Base-by-base conservation (phyloP, 1,140 invertebrate species). In the Whitmania pigra region DNA sequence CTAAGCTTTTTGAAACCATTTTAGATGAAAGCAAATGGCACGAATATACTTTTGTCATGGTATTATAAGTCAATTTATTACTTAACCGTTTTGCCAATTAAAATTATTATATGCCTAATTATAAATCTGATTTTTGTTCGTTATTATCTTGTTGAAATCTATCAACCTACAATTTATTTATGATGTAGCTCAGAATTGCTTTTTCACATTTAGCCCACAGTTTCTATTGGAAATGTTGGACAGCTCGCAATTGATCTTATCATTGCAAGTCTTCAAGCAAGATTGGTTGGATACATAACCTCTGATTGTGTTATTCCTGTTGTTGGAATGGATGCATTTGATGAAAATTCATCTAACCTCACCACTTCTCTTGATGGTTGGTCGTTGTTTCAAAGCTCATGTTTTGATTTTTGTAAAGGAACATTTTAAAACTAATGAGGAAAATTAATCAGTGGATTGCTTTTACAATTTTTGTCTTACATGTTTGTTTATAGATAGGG, bases 161-260 rank as follows among this genome's bases (percentile, higher is more conserved):
- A 36, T 36, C 6, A 36, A 3, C 43, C 9, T 49, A 49, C 9
- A 49, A 49, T 11, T 49, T 49, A 49, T 49, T 11, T 49, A 49
- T 17, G 43, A 6, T 36, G 6, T 3, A 36, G 31, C 31, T 36
- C 6, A 36, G 31, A 36, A 49, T 49, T 49, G 15, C 15, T 57
- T 36, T 76, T 29, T 77, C 87, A 55, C 84, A n/a, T 88, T 71
- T 79, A 91, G 78, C 89, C 89, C 2, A 87, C 88, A 75, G 87
- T 91, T 2, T 88, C 89, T 49, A 87, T 91, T 68, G 90, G 89
- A 75, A 91, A 91, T 83, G 88, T 90, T 31, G 89, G 87, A 0
- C 90, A 92, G 82, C 80, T 92, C 63, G 82, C 87, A 15, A 84
- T 87, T 67, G 90, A 92, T 80, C 80, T 91, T 67, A 75, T 91